Evolutionary conservation across 2,113 vertebrate genomes (phyloP), one percentile per base, ranked within the genome.

Genomic region (Rhinoderma darwinii): DNA sequence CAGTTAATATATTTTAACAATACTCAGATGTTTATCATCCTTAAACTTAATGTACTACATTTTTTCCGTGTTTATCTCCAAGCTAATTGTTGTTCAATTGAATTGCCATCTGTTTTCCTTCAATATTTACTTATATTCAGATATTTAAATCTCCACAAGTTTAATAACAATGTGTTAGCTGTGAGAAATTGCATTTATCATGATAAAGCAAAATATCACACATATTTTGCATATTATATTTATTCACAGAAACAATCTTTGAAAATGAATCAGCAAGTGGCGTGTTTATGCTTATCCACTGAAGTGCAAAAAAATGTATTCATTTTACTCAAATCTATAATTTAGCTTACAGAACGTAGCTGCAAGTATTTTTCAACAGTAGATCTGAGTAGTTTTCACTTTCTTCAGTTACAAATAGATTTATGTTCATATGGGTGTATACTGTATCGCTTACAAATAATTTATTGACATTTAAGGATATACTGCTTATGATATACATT

Each of bases 1-100:
- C 30, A 18, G 66, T 70, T 70, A 70, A 70, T 66, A 37, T 70
- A 70, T 70, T 72, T 72, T 41, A 41, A 72, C 18, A 41, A 20
- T 37, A 70, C 32, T 70, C 66, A 70, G 66, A 70, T 22, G 61
- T 83, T 72, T 83, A 68, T 72, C 20, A 32, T 83, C 41, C 81
- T 66, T 47, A 20, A 6, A 39, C 17, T 73, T 56, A 84, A 74
- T 74, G 35, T 84, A 30, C 70, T 83, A 10, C 51, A 73, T 72
- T 56, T 12, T 74, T 84, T n/a, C 35, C 39, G 35, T 59, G 70
- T 72, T 84, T 72, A 32, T 73, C 59, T 74, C 27, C 2, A 17
- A 74, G 47, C 50, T 84, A 74, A 84, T 74, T 84, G 70, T 84
- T 32, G 68, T 50, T 84, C 82, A 74, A 59, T 59, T 74, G 73